Conservation (phyloP, 2,113 vertebrate species). For the Paramormyrops kingsleyae region DNA sequence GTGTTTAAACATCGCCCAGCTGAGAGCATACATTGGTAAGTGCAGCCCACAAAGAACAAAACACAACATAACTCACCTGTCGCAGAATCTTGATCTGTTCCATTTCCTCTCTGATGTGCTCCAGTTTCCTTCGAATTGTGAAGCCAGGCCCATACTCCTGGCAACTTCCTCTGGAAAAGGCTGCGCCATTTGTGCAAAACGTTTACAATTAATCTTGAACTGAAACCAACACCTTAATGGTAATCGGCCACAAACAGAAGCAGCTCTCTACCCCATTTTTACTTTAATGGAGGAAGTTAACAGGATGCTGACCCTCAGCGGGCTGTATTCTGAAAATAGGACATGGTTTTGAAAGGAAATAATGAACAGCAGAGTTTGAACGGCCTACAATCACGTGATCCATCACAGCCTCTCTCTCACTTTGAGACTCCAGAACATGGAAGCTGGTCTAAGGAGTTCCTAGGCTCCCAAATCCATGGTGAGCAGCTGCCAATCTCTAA, state of each 20-base stretch:
- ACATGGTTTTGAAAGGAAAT: neutral
- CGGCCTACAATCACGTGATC: neutral
- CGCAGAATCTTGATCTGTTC: constrained; percentile 86
- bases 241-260: neutral
- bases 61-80: constrained; percentile 74
- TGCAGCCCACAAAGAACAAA: too few relatives aligned
- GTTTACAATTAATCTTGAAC: neutral
- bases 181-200: constrained; percentile 43
- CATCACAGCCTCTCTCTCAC: neutral
- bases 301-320: neutral
- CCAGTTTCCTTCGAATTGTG: constrained; percentile 98
- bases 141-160: constrained; percentile 86
- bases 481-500: neutral
- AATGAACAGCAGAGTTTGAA: neutral
- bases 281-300: neutral
- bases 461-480: neutral
- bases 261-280: neutral
- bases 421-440: neutral
- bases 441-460: neutral
- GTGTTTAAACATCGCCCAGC: neutral
- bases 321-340: neutral
- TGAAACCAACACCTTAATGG: neutral
- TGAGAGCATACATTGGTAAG: neutral
- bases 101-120: constrained; percentile 90
- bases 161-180: constrained; percentile 75